Percentiles rank a stretch among this genome's conserved stretches.
Conservation (phyloP, 2,888 invertebrate genomes). For the Phania funesta region DNA sequence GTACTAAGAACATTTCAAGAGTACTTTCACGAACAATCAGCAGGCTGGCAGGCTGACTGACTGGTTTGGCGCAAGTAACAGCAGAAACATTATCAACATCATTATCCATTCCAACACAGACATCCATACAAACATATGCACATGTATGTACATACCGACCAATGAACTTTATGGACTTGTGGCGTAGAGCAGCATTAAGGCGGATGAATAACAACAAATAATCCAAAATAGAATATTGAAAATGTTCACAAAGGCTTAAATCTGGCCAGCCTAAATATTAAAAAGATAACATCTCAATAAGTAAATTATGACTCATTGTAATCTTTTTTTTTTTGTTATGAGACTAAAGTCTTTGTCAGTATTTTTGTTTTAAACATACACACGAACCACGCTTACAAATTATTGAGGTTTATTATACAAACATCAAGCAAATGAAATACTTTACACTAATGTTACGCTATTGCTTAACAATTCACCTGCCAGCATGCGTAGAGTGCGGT, state of each 20-base stretch:
- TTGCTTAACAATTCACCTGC: too few species aligned
- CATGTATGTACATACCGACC: constrained; percentile 26
- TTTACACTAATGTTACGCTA: too few species aligned
- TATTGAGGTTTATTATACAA: too few species aligned
- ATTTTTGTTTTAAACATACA: too few species aligned
- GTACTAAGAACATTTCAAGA: constrained; percentile 54
- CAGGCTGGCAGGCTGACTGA: constrained; percentile 31
- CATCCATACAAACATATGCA: not conserved
- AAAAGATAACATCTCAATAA: not conserved
- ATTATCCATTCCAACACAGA: constrained; percentile 41
- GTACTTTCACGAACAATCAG: constrained; percentile 64
- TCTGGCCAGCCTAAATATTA: not conserved
- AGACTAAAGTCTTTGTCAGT: too few species aligned
- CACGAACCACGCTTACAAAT: too few species aligned
- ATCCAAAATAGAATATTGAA: constrained; percentile 54
- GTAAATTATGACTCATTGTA: too few species aligned
- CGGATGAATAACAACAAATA: constrained; percentile 53
- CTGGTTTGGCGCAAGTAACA: constrained; percentile 34
- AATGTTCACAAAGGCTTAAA: constrained; percentile 21
- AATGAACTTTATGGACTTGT: constrained; percentile 60
- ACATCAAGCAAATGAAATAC: too few species aligned
- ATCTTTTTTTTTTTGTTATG: too few species aligned
- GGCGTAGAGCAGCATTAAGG: constrained; percentile 27
- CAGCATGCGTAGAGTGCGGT: too few species aligned
- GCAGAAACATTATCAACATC: constrained; percentile 49